Conservation (phyloP, 2,888 invertebrate species). For the Drosophila paranaensis region DNA sequence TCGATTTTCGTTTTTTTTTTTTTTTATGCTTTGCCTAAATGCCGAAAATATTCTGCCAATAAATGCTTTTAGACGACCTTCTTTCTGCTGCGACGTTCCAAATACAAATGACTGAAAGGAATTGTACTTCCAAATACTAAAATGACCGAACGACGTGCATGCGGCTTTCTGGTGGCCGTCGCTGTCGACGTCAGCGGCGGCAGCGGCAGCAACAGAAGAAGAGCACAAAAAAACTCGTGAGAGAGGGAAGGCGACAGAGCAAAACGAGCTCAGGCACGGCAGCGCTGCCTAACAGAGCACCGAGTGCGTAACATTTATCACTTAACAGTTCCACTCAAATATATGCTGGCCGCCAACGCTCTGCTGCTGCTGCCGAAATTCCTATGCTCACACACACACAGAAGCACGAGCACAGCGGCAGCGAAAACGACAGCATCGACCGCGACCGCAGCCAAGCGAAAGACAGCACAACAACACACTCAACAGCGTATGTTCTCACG, state of each 20-base stretch:
- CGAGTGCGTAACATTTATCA: conserved; percentile 59
- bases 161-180: conserved; percentile 27
- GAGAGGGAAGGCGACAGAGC: conserved; percentile 18
- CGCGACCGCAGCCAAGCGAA: conserved; percentile 48
- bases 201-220: conserved; percentile 21
- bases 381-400: conserved; percentile 55
- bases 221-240: conserved; percentile 16
- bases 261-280: conserved; percentile 7
- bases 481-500: conserved; percentile 28
- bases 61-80: conserved; percentile 53
- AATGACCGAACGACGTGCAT: conserved; percentile 42
- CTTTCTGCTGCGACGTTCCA: conserved; percentile 64
- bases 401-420: conserved; percentile 11
- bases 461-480: conserved; percentile 43
- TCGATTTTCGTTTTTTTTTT: conserved; percentile 1
- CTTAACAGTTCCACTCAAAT: conserved; percentile 65
- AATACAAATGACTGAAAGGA: conserved; percentile 60
- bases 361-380: conserved; percentile 54
- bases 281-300: conserved; percentile 23
- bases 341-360: conserved; percentile 55
- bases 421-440: conserved; percentile 13
- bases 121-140: conserved; percentile 57
- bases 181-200: conserved; percentile 5
- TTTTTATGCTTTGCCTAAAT: conserved; percentile 44
- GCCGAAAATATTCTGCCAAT: conserved; percentile 60